These are phyloP conservation scores for Percopsis transmontana DNA, from an alignment of 2,113 vertebrate species.

Conservation along the genomic window DNA sequence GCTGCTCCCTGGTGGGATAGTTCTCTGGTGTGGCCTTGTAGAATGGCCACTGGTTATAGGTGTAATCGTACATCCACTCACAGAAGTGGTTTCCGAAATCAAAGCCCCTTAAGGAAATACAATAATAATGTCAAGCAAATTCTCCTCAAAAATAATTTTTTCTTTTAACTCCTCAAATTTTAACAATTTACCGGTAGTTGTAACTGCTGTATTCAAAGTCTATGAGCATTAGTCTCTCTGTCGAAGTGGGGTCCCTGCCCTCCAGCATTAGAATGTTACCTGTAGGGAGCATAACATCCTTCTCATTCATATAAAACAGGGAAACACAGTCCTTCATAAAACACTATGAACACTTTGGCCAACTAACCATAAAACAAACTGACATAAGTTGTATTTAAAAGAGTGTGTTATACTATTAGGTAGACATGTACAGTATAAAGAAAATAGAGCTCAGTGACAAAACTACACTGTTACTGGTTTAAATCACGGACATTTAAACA, in stretches of 20 bases:
- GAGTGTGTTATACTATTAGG: no score
- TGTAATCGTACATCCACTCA: constrained; percentile 93
- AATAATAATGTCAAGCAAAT: no score
- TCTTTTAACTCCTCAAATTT: background rate
- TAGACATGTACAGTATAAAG: no score
- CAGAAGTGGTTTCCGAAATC: constrained; percentile 95
- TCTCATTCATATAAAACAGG: no score
- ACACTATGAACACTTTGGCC: no score
- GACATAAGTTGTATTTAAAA: no score
- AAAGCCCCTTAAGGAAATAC: constrained; percentile 84
- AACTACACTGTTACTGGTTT: no score
- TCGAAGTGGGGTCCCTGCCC: constrained; percentile 40
- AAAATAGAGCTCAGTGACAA: no score
- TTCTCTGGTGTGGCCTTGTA: constrained; percentile 78
- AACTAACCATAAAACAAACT: no score
- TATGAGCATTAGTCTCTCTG: constrained; percentile 88
- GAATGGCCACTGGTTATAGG: constrained; percentile 84
- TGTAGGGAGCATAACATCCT: constrained; percentile 41
- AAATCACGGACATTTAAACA: no score
- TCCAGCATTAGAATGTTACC: constrained; percentile 89
- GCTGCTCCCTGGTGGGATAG: constrained; percentile 85
- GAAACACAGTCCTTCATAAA: no score
- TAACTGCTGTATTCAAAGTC: constrained; percentile 99
- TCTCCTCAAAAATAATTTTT: background rate
- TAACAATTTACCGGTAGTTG: constrained; percentile 85